Base-by-base conservation (phyloP, 1,140 invertebrate genomes). In the Apis florea region DNA sequence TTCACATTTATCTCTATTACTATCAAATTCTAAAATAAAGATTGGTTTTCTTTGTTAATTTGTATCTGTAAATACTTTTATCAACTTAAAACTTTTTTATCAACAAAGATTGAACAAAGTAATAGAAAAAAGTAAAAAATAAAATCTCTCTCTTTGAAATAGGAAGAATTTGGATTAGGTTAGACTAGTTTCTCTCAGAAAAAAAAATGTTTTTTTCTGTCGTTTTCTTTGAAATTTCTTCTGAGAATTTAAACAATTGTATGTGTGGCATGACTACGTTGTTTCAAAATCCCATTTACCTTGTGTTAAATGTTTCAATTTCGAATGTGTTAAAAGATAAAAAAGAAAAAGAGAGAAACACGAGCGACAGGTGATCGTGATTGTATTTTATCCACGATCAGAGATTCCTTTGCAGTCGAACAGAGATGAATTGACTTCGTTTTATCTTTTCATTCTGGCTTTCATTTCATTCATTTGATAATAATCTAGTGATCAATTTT, bases 131-230 rank as follows among this genome's bases (percentile, higher is more conserved):
- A 21, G 13, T 31, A 47, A 15, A 51, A n/a, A 56, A 40, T 79
- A 47, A 17, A 77, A 67, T 56, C 63, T 64, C 54, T 19, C 17
- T 80, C 63, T 61, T 63, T 31, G 17, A 49, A 70, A 21, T 49
- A 59, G 59, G n/a, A 58, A 66, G 78, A 71, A 68, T 84, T 56
- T 72, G 40, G 66, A 49, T 59, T 54, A 1, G 66, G 58, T 84
- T 76, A 59, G 40, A 40, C 49, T 40, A 40, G 31, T 5, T 40
- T 40, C 31, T 58, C 54, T 69, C 83, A 19, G 24, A 54, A 83
- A 53, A 53, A 69, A 76, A 53, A 70, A 40, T 31, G 4, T 40
- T 40, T 40, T 40, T 40, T 6, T 40, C 31, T 40, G 5, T 40
- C 5, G 6, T 40, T 40, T 40, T 40, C 31, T 40, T 40, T 40